Conservation (phyloP, 1,140 invertebrate species). For the Euura lappo region DNA sequence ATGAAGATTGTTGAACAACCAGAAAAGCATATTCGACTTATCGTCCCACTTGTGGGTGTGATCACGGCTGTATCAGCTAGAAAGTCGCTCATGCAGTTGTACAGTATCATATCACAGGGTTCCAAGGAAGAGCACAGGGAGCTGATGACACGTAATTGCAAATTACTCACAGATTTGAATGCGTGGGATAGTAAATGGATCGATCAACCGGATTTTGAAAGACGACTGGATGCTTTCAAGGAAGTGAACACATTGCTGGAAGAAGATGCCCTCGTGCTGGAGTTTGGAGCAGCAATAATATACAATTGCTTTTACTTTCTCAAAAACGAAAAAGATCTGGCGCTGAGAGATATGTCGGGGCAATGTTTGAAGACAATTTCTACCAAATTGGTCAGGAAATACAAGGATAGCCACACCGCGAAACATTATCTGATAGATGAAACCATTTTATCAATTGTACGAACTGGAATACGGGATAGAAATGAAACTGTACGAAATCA, state of each 20-base stretch:
- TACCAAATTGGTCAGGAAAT: constrained; percentile 63
- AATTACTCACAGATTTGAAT: constrained; percentile 76
- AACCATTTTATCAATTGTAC: constrained; percentile 72
- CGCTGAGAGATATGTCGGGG: constrained; percentile 79
- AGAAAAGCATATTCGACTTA: constrained; percentile 67
- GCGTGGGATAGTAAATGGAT: constrained; percentile 84
- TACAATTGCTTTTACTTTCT: constrained; percentile 85
- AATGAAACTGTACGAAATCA: constrained; percentile 75
- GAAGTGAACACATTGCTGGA: constrained; percentile 67
- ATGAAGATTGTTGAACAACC: constrained; percentile 71
- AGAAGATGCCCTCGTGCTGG: constrained; percentile 63
- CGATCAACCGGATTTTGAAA: constrained; percentile 91
- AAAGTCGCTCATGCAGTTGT: constrained; percentile 68
- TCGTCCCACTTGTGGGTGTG: constrained; percentile 71
- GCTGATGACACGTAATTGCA: constrained; percentile 46
- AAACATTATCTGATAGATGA: constrained; percentile 75
- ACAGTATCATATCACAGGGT: constrained; percentile 61
- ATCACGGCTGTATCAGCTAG: constrained; percentile 65
- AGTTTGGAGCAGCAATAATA: constrained; percentile 75
- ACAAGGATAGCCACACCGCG: constrained; percentile 55
- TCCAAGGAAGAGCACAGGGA: constrained; percentile 39
- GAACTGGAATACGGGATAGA: constrained; percentile 70
- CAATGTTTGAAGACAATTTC: constrained; percentile 73
- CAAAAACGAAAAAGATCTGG: constrained; percentile 79
- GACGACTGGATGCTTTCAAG: constrained; percentile 76